phyloP scores from a whole-genome alignment of 2,888 invertebrate genomes.

The Meloe dianella region DNA sequence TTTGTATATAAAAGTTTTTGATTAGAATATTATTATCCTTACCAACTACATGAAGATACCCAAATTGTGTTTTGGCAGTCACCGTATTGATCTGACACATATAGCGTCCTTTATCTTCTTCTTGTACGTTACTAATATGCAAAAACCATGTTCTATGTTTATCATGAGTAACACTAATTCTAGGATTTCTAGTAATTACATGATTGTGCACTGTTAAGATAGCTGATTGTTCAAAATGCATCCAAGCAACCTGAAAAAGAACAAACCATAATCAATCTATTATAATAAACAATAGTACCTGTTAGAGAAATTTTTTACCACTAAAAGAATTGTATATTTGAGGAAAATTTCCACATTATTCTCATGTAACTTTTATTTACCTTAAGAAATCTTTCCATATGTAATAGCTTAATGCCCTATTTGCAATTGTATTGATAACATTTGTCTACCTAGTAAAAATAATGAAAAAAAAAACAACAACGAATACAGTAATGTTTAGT shows the following conservation, averaged over 20 bases:
- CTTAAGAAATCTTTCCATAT: too few species aligned
- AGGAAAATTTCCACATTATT: not conserved
- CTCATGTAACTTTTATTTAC: constrained; percentile 9
- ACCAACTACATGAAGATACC: constrained; percentile 92
- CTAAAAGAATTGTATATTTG: not conserved
- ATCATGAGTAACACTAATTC: constrained; percentile 90
- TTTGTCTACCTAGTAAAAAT: too few species aligned
- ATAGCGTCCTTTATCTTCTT: constrained; percentile 89
- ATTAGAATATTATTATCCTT: constrained; percentile 56
- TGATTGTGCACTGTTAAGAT: constrained; percentile 93
- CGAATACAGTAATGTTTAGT: not conserved
- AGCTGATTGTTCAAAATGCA: constrained; percentile 93
- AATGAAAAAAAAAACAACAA: not conserved
- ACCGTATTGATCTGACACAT: constrained; percentile 96
- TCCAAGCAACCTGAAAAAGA: constrained; percentile 86
- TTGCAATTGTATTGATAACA: too few species aligned
- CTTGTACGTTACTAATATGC: constrained; percentile 89
- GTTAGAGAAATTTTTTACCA: too few species aligned
- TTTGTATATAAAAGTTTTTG: too few species aligned
- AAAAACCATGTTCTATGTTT: constrained; percentile 92
- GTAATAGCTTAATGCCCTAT: too few species aligned
- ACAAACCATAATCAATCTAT: constrained; percentile 8
- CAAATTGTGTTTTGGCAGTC: constrained; percentile 90
- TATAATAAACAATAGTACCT: not conserved
- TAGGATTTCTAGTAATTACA: constrained; percentile 90